These are phyloP conservation scores for Sphaerolaimus hirsutus DNA, from an alignment of 2,888 invertebrate species.

Conservation along the genomic window DNA sequence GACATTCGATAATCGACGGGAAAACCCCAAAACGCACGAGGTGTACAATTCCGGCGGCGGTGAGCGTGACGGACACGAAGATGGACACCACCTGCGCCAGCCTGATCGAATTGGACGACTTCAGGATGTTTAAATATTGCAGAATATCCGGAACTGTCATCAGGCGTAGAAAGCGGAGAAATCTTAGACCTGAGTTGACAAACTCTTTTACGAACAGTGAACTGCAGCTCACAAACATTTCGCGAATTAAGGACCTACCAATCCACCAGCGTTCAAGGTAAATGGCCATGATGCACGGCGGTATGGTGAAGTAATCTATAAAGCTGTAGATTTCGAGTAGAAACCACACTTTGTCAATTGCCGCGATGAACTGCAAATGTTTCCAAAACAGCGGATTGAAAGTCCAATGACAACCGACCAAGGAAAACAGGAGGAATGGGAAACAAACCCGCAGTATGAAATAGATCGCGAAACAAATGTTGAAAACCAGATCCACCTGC, in stretches of 20 bases:
- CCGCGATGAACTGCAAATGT: slow-evolving; percentile 91
- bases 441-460: slow-evolving; percentile 89
- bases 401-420: too few species aligned
- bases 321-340: slow-evolving; percentile 99
- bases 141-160: slow-evolving; percentile 99
- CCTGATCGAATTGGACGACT: slow-evolving; percentile 96
- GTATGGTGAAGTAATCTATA: slow-evolving; percentile 99
- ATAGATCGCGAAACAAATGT: slow-evolving; percentile 99
- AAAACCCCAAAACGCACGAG: too few species aligned
- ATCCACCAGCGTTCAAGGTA: slow-evolving; percentile 99
- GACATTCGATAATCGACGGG: too few species aligned
- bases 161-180: slow-evolving; percentile 89
- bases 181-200: slow-evolving; percentile 65
- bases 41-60: slow-evolving; percentile 94
- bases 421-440: too few species aligned
- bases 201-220: not conserved
- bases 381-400: too few species aligned
- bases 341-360: slow-evolving; percentile 99
- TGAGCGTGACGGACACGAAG: slow-evolving; percentile 96
- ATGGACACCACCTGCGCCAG: slow-evolving; percentile 95
- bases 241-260: too few species aligned
- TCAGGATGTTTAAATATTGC: slow-evolving; percentile 97
- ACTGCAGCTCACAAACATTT: too few species aligned
- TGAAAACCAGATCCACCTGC: slow-evolving; percentile 99
- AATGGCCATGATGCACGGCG: slow-evolving; percentile 99